phyloP scores from a whole-genome alignment of 2,113 vertebrate species.

The Cyprinodon brontotheroides region DNA sequence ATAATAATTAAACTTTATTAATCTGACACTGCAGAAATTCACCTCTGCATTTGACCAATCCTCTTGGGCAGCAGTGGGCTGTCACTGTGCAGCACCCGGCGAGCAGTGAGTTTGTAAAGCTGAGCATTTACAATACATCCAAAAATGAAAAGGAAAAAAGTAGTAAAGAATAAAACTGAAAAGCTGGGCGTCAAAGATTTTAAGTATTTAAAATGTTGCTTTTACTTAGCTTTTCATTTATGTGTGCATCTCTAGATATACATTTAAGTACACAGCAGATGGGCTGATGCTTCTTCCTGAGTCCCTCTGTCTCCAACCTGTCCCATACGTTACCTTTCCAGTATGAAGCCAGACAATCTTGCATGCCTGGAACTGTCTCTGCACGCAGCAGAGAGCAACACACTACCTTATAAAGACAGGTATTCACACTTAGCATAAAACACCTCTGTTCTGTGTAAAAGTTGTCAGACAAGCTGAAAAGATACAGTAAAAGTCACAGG shows the following conservation, averaged over 20 bases:
- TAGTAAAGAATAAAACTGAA: too few relatives aligned
- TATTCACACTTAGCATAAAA: conserved; percentile 75
- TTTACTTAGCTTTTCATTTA: background rate
- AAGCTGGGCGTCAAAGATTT: too few relatives aligned
- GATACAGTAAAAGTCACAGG: conserved; percentile 57
- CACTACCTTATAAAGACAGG: conserved; percentile 81
- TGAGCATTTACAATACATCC: too few relatives aligned
- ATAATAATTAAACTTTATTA: too few relatives aligned
- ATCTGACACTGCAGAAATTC: too few relatives aligned
- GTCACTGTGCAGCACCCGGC: too few relatives aligned
- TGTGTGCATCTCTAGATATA: background rate
- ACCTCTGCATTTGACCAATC: too few relatives aligned
- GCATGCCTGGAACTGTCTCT: conserved; percentile 47
- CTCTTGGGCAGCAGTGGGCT: too few relatives aligned
- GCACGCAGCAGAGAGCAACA: conserved; percentile 49
- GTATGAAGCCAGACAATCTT: conserved; percentile 34
- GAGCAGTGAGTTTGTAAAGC: too few relatives aligned
- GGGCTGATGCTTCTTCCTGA: conserved; percentile 16
- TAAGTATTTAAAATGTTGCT: too few relatives aligned
- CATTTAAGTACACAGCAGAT: background rate
- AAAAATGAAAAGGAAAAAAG: too few relatives aligned
- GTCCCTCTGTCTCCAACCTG: conserved; percentile 29
- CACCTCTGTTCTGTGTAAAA: conserved; percentile 70
- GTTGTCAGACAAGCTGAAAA: conserved; percentile 64
- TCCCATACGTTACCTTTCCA: conserved; percentile 66